Conservation (phyloP, 1,140 invertebrate genomes). For the Delia radicum region DNA sequence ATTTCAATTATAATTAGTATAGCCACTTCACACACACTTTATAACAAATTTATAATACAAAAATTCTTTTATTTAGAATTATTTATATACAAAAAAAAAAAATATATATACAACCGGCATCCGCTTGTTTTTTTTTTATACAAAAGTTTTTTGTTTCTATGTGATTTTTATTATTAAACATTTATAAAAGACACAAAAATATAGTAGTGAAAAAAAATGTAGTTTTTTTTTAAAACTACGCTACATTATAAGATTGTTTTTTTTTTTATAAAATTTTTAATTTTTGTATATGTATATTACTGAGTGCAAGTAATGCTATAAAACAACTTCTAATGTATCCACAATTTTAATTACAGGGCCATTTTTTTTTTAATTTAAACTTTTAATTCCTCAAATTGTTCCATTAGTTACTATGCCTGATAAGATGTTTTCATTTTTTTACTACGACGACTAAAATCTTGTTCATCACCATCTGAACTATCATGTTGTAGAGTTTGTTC, state of each 20-base stretch:
- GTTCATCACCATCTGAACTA: constrained; percentile 38
- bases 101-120: no score
- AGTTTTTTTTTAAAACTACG: not conserved
- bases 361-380: not conserved
- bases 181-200: constrained; percentile 35
- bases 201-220: not conserved
- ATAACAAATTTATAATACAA: no score
- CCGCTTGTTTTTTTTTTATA: no score
- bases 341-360: not conserved
- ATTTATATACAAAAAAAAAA: no score
- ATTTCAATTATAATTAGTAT: no score
- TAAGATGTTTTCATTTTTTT: constrained; percentile 53
- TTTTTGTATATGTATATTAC: not conserved
- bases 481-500: constrained; percentile 22
- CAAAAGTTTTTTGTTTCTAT: no score
- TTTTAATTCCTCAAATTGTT: not conserved
- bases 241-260: not conserved
- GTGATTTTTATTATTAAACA: constrained; percentile 17
- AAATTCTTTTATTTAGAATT: no score
- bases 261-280: not conserved
- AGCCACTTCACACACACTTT: no score
- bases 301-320: not conserved
- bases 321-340: not conserved
- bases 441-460: constrained; percentile 49
- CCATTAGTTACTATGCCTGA: constrained; percentile 39